Evolutionary conservation across 2,888 invertebrate genomes (phyloP), one percentile per base, ranked within the genome.

Genomic region (Auanema freiburgensis): DNA sequence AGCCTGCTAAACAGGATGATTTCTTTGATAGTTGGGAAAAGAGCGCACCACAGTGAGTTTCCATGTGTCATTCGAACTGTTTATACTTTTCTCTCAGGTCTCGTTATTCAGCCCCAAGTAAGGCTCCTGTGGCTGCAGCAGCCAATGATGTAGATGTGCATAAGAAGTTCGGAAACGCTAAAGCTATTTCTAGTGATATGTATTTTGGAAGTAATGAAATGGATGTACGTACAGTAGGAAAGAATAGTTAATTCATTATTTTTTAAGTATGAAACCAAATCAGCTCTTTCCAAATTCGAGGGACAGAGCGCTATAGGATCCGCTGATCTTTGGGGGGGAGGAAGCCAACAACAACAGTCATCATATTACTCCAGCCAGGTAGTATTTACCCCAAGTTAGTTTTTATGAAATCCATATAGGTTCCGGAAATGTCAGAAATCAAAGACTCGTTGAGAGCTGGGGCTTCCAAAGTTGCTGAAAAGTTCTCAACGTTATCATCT

Each of bases 171-270:
- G 96, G 93, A 56, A 90, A 91, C 78, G 95, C 97, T 2, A 98
- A 98, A 86, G 92, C 94, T 14, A 98, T 98, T 83, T 96, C 96
- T 64, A 97, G 97, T 0, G 93, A 94, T 83, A 95, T 95, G 87
- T 96, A 90, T 87, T 97, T 97, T 85, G 91, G 91, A 8, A 91
- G 90, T 78, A 66, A 72, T 33, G 77, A 78, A 40, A 76, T 79
- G 68, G 79, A 79, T 57, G 76, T 76, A 33, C 64, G 72, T 52
- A 53, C 44, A 5, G 8, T 33, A 33, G 5, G 54, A 40, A 40
- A 11, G 23, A 6, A 24, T 16, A 24, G 16, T 21, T 51, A n/a
- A 8, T n/a, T 6, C n/a, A 10, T 41, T 42, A 46, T 67, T 67
- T 57, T 55, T 65, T 64, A 76, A 86, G 86, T 85, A 81, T 73